Evolutionary conservation across 1,140 invertebrate genomes (phyloP), one percentile per base, ranked within the genome.

Genomic region (Polypedilum pembai): DNA sequence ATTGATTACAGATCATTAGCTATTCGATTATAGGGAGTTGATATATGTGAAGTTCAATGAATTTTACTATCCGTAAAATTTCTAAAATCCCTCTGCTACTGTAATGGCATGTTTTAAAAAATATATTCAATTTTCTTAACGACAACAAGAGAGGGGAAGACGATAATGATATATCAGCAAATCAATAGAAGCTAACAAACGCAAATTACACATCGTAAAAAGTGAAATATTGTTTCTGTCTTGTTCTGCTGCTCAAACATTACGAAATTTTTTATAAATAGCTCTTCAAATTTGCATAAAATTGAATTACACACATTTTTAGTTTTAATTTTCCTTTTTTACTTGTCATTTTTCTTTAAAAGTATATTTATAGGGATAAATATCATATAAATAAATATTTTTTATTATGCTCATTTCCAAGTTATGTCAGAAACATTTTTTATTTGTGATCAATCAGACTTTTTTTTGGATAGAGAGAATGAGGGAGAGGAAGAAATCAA

Each of bases 221-320:
- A 33, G 45, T 56, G n/a, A 56, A 56, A 56, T 56, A 56, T 56
- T 56, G 45, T 56, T 56, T 56, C 45, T 56, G 45, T 56, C 45
- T 56, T 56, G 3, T n/a, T n/a, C n/a, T 56, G 12, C 12, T 56
- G 45, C 10, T 12, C 15, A n/a, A 56, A 56, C 12, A 56, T 33
- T 33, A 33, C 24, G 5, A 33, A 33, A 5, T 33, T n/a, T 33
- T 33, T 33, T 33, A 33, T 56, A 56, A 56, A 56, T 56, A n/a
- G n/a, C 45, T 56, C 15, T 56, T 56, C 12, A 56, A 15, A 56
- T 56, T n/a, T 56, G 45, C 45, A 56, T 56, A 56, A 56, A 56
- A 56, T 56, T 56, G n/a, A 56, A 56, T 56, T 56, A 56, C n/a
- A n/a, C 45, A n/a, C 45, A 56, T 56, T 56, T 56, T 56, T 56